A percentile compares a stretch with the other conserved stretches of the same genome.
Evolutionary conservation across 1,140 invertebrate species (phyloP).

Genomic region (Euschistus heros): DNA sequence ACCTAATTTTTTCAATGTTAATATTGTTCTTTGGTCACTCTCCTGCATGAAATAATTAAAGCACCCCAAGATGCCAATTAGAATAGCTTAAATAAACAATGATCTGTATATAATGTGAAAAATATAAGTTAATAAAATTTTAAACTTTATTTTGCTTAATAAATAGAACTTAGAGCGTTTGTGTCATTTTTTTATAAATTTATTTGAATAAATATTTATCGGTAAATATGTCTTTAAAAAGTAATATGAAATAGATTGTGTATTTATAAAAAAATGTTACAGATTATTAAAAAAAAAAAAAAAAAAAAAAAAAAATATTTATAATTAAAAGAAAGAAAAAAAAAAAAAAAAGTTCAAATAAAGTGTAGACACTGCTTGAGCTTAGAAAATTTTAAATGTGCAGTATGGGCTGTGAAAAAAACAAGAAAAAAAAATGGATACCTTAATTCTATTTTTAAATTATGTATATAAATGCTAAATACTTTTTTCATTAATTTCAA

Average conservation of each 20-base stretch:
- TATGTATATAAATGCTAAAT: too few species aligned
- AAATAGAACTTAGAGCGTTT: not conserved
- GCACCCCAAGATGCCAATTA: too few species aligned
- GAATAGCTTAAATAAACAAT: too few species aligned
- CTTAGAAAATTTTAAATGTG: slow-evolving; percentile 7
- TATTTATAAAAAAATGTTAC: not conserved
- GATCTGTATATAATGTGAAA: too few species aligned
- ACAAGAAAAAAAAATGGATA: too few species aligned
- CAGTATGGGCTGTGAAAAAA: slow-evolving; percentile 11
- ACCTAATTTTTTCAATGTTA: not conserved
- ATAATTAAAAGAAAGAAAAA: not conserved
- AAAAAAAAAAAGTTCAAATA: slow-evolving; percentile 8
- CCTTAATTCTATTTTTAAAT: too few species aligned
- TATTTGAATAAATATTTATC: slow-evolving; percentile 3
- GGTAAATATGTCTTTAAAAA: slow-evolving; percentile 14
- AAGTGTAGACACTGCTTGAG: slow-evolving; percentile 1
- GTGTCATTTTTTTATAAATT: slow-evolving; percentile 7
- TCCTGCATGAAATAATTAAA: not conserved
- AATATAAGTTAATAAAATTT: too few species aligned
- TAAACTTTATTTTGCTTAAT: too few species aligned
- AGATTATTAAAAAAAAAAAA: too few species aligned
- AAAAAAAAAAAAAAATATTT: too few species aligned
- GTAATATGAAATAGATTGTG: not conserved
- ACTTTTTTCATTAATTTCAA: too few species aligned
- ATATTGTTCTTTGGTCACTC: slow-evolving; percentile 6